phyloP scores from a whole-genome alignment of 92 coral and sea anemone species.

The Zoanthus sansibaricus region DNA sequence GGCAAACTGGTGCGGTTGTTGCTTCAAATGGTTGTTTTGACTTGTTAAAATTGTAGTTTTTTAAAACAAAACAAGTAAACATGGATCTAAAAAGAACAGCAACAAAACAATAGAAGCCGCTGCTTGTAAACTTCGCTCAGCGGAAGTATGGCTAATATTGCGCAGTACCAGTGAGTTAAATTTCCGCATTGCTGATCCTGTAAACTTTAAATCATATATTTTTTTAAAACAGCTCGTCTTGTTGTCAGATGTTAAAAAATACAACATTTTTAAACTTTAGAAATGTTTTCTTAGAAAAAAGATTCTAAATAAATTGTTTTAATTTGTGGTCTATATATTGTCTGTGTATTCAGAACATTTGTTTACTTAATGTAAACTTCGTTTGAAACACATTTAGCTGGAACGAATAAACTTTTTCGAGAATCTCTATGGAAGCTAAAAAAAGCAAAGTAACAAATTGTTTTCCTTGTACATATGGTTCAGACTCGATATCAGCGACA shows the following conservation, averaged over 20 bases:
- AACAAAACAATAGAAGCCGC: neutral
- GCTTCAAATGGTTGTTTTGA: constrained; percentile 21
- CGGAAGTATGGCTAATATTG: neutral
- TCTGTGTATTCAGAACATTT: no score
- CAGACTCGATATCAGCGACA: no score
- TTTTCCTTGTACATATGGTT: neutral
- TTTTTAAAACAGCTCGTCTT: neutral
- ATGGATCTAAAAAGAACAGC: neutral
- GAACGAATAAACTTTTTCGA: no score
- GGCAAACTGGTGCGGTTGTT: neutral
- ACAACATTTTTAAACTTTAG: no score
- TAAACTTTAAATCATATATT: neutral
- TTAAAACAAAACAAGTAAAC: neutral
- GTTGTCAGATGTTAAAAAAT: no score
- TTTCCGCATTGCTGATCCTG: neutral
- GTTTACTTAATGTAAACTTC: no score
- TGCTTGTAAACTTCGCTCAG: neutral
- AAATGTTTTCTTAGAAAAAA: no score
- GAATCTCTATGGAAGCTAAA: no score
- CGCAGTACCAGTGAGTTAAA: neutral
- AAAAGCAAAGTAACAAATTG: no score
- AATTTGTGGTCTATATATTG: no score
- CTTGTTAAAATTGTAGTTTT: neutral
- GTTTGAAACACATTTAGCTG: no score
- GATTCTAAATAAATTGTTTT: no score